Evolutionary conservation across 2,888 invertebrate genomes (phyloP), one percentile per base, ranked within the genome.

Genomic region (Dryadula phaetusa): DNA sequence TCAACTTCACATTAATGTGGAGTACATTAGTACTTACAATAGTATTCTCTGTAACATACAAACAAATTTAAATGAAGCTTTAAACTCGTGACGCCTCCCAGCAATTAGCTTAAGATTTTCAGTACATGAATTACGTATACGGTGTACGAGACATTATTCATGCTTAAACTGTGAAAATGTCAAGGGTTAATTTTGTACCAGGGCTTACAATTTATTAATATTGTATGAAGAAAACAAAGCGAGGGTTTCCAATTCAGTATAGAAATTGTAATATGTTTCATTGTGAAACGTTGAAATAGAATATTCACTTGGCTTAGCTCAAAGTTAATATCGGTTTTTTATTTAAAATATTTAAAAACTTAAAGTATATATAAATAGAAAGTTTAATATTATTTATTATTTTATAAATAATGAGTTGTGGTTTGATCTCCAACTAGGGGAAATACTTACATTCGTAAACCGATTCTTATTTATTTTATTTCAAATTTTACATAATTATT

Each of bases 121-220:
- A 34, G 22, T 22, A 10, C 40, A 56, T 56, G 22, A 34, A 56
- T 56, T 56, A 56, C 56, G 25, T 56, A 56, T 56, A 40, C 40
- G 10, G 2, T 40, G 40, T 56, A 40, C 22, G n/a, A 40, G 40
- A 40, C 56, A 56, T 56, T 40, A 56, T 56, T 56, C 56, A 56
- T 56, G 56, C 56, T 25, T 40, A 40, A 25, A 56, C 40, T 40
- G 56, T 56, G 56, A 40, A 56, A 56, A 56, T 40, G 56, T 56
- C 56, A 56, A 56, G 40, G 56, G 40, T 56, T 56, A 40, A 56
- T 56, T 56, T 56, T 22, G 5, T 16, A 56, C 22, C 4, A 25
- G 16, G 16, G 40, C n/a, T 56, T 56, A 56, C 40, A 56, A 40
- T 40, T 56, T 56, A 56, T 56, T 56, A 56, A 56, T 56, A 40